Evolutionary conservation across 2,888 invertebrate genomes (phyloP).

Genomic region (Caenorhabditis panamensis): DNA sequence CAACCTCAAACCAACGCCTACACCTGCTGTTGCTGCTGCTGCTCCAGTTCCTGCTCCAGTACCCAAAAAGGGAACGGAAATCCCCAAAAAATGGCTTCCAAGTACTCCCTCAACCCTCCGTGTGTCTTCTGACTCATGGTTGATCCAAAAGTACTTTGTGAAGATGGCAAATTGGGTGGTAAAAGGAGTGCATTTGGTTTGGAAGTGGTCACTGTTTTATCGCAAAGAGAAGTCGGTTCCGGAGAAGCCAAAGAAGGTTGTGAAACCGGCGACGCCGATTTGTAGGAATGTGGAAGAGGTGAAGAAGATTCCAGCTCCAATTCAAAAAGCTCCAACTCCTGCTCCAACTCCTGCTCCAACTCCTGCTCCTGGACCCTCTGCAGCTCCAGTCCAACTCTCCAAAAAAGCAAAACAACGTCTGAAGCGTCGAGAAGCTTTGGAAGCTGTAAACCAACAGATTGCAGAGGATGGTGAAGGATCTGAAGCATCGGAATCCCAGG

Average conservation of each 20-base stretch:
- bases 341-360: constrained; percentile 6
- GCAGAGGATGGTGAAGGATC: too few relatives aligned
- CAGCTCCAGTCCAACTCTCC: constrained; percentile 1
- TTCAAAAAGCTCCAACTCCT: neutral
- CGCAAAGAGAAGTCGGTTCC: constrained; percentile 47
- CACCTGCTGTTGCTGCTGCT: constrained; percentile 7
- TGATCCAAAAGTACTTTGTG: constrained; percentile 36
- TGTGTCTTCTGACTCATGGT: constrained; percentile 60
- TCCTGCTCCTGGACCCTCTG: constrained; percentile 1
- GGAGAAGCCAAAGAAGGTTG: constrained; percentile 4
- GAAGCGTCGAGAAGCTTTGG: too few relatives aligned
- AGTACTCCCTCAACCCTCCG: constrained; percentile 48
- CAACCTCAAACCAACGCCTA: constrained; percentile 18
- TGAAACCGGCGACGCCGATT: neutral
- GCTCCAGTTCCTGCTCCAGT: neutral
- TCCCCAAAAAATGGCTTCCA: constrained; percentile 1
- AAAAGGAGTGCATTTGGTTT: constrained; percentile 61
- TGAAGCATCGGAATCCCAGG: too few relatives aligned
- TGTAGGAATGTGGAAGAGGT: neutral
- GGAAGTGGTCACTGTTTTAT: constrained; percentile 63
- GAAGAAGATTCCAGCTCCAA: neutral
- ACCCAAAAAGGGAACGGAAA: neutral
- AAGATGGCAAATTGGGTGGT: constrained; percentile 60
- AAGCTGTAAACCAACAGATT: too few relatives aligned
- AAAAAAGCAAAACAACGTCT: too few relatives aligned